Conservation (phyloP, 2,797 vertebrate species). For the Oreochromis mossambicus region DNA sequence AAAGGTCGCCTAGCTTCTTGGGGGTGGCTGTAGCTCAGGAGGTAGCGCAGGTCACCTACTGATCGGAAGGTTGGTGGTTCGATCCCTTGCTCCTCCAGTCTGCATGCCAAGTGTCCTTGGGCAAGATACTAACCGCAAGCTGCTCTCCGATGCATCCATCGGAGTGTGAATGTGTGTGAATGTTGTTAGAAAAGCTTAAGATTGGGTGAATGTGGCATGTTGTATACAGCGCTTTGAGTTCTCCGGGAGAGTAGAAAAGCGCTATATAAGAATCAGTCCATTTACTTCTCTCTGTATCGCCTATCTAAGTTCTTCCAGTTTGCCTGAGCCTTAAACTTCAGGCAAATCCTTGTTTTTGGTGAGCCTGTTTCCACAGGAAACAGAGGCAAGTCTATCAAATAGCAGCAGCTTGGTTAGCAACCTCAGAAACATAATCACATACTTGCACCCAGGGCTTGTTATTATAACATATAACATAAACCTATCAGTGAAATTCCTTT, state of each 20-base stretch:
- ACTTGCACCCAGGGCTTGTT: background rate
- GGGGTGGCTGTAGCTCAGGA: background rate
- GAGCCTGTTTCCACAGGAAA: background rate
- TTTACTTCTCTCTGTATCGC: background rate
- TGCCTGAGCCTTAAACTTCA: background rate
- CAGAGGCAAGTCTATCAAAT: background rate
- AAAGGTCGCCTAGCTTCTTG: background rate
- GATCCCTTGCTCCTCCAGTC: background rate
- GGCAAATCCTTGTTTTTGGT: background rate
- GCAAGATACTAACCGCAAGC: background rate
- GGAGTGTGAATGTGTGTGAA: background rate
- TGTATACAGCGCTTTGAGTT: background rate
- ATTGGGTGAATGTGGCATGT: background rate
- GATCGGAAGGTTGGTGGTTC: background rate
- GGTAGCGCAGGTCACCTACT: background rate
- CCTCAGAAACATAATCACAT: background rate
- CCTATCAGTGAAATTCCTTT: fast-evolving
- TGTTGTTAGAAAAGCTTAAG: background rate
- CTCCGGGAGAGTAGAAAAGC: background rate
- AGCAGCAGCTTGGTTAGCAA: background rate
- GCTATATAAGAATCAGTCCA: background rate
- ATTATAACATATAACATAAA: background rate
- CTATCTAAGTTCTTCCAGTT: background rate
- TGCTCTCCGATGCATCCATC: background rate
- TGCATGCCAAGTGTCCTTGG: background rate